Percentiles rank a stretch among this genome's conserved stretches.
These are phyloP conservation scores for Lerista edwardsae DNA, from an alignment of 2,797 vertebrate species.

Conservation along the genomic window DNA sequence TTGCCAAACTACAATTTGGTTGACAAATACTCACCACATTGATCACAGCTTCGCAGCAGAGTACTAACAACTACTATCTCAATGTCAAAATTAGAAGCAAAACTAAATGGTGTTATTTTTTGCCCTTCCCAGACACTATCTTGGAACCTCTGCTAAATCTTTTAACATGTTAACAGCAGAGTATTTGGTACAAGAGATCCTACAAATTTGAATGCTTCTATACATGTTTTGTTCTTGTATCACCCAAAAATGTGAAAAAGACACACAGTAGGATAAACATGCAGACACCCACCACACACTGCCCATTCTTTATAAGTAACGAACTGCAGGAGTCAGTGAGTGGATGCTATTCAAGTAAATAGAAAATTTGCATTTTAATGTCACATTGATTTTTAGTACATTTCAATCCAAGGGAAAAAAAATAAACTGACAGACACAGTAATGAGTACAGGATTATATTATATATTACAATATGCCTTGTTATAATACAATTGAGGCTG, in stretches of 20 bases:
- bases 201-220: background rate
- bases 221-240: background rate
- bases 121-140: background rate
- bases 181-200: too few relatives aligned
- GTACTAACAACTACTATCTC: background rate
- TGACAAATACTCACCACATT: background rate
- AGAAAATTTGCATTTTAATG: slow-evolving; percentile 95
- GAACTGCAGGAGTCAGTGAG: background rate
- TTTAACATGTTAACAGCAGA: background rate
- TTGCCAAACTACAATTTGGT: background rate
- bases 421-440: slow-evolving; percentile 88
- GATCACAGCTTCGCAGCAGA: background rate
- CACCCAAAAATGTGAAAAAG: background rate
- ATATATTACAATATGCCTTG: slow-evolving; percentile 95
- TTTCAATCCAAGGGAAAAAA: slow-evolving; percentile 87
- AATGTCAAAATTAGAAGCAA: background rate
- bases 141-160: background rate
- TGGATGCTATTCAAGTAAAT: slow-evolving; percentile 76
- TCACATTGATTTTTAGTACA: slow-evolving; percentile 93
- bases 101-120: background rate
- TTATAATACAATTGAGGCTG: slow-evolving; percentile 92
- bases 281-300: background rate
- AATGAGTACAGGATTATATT: slow-evolving; percentile 91
- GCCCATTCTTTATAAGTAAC: background rate
- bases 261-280: background rate